Base-by-base conservation (phyloP, 2,113 vertebrate genomes). In the Corythornis cristatus region DNA sequence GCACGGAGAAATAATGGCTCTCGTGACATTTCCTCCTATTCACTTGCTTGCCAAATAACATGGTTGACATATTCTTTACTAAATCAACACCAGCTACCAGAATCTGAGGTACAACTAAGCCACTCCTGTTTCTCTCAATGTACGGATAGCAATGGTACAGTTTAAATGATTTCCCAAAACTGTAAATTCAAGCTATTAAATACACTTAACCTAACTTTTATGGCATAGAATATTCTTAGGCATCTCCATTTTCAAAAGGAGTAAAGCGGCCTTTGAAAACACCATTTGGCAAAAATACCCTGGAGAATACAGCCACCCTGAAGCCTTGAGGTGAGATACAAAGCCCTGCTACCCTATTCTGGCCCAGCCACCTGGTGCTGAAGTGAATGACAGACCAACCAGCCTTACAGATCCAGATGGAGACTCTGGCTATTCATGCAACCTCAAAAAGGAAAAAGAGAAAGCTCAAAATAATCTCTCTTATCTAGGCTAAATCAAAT, bases 1-100 rank as follows among this genome's bases (percentile, higher is more conserved):
- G 93, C 95, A 96, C 73, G 28, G 64, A 92, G 83, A 93, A 90
- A 93, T 86, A 78, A 93, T 74, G 58, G 83, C 29, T 37, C 88
- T 83, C 76, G 8, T 77, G 88, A 94, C 86, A 90, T 48, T 60
- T 81, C 90, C 81, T 94, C 90, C 85, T 77, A 23, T 62, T 86
- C 86, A 17, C 76, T 48, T 51, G 51, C 68, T 91, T 96, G 86
- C 75, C 90, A 91, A 86, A 73, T 61, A 89, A 72, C 71, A 70
- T 57, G 58, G 67, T 43, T 96, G 75, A 35, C 67, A 62, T 10
- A 37, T 46, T 87, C 72, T 76, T 81, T 31, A 86, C 37, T 89
- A 89, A 89, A 75, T 37, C 91, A 89, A 80, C 48, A 62, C 31
- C 33, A 43, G 57, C 62, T 83, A 57, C 85, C 48, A 86, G 53